Evolutionary conservation across 2,113 vertebrate species (phyloP), one percentile per base, ranked within the genome.

Genomic region (Peromyscus californicus): DNA sequence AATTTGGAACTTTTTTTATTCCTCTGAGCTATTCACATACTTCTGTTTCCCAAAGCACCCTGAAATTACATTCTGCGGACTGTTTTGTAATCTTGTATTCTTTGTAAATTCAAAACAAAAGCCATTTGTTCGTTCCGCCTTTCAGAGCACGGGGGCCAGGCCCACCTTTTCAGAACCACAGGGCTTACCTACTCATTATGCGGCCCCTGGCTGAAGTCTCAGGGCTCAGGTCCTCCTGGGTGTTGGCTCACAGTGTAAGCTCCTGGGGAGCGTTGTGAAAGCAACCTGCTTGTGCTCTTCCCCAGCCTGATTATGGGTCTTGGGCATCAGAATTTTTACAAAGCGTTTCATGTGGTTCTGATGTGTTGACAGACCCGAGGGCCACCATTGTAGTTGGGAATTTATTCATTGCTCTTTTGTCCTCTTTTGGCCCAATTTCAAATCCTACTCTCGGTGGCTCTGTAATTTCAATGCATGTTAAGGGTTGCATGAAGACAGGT

Each of bases 71-170:
- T 76, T 91, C 86, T 84, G 22, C 21, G 13, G 59, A 75, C 48
- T 54, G 9, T 72, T 82, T 61, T 72, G 57, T 74, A 75, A 72
- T n/a, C 63, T 96, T 95, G 82, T 31, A 74, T 69, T 92, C 89
- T 90, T 94, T 96, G 51, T 65, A 82, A 57, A 31, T 65, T 95
- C 59, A 91, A 67, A 95, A 90, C 22, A 15, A 95, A 97, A 96
- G 61, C 31, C 22, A 1, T 13, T 22, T 93, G 42, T 89, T 86
- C 39, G n/a, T 75, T 82, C 5, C 36, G 8, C 65, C 74, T 33
- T 67, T 74, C 59, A 8, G 88, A 19, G 42, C 76, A 63, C 61
- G 95, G 84, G 93, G 96, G 69, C 45, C 1, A 3, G n/a, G 67
- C 1, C 0, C 8, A 1, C 24, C 67, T 86, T 67, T 15, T 31